Base-by-base conservation (phyloP, 2,888 invertebrate species). In the Drosophila rellima region DNA sequence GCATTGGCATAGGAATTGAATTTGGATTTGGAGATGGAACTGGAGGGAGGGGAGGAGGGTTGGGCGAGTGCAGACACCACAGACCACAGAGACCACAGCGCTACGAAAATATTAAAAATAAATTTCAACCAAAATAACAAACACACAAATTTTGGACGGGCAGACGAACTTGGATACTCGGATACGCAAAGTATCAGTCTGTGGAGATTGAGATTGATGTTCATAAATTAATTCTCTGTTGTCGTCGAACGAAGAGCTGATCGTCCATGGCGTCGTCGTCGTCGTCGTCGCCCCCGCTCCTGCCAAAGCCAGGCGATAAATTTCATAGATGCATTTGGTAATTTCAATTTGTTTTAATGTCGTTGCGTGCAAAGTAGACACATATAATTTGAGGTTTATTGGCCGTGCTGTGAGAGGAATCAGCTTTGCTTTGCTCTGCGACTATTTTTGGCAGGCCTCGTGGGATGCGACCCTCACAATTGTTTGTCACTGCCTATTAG, bases 331-430 rank as follows among this genome's bases (percentile, higher is more conserved):
- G 84, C 87, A 83, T 82, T 82, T 81, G 77, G 83, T 86, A 77
- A 82, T 82, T 83, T 86, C 82, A 83, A 86, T 83, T 86, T 83
- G 87, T 86, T 82, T 76, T 71, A 70, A 81, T 81, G 84, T 81
- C 80, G 69, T 50, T 64, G 60, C 47, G 42, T 57, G 61, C 63
- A 61, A 65, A 67, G 74, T 61, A 70, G 64, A 62, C 60, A 63
- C 80, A 76, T 78, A 71, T 86, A 65, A 80, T 80, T 64, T 78
- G 86, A 83, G 79, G 81, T 82, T 82, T 82, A 86, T 86, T 82
- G 77, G 70, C 63, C 55, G 57, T 63, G 44, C 33, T 56, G 15
- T 17, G 40, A 42, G 47, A 47, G 37, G 37, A n/a, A 51, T 35
- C 23, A 51, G 26, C 37, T 54, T 44, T 40, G 51, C 31, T 35